phyloP scores from a whole-genome alignment of 2,797 vertebrate genomes.

The Siniperca obscura region DNA sequence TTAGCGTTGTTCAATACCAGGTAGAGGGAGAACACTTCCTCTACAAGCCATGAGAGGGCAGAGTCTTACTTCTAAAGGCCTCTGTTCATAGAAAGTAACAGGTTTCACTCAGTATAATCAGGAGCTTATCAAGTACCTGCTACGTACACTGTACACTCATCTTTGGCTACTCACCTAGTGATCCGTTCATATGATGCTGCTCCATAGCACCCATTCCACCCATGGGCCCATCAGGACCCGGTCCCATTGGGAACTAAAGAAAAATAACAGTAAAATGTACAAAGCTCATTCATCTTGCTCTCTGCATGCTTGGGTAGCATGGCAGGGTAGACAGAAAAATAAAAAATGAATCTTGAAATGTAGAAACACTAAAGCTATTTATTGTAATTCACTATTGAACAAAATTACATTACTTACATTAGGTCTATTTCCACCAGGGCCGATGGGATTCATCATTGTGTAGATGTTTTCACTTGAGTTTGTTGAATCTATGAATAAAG shows the following conservation, averaged over 20 bases:
- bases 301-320: neutral
- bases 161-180: conserved; percentile 87
- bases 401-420: conserved; percentile 80
- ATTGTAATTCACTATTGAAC: neutral
- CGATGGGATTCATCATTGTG: conserved; percentile 92
- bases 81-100: conserved; percentile 1
- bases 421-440: conserved; percentile 86
- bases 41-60: conserved; percentile 70
- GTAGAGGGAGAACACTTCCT: conserved; percentile 45
- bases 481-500: conserved; percentile 87
- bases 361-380: neutral
- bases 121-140: neutral
- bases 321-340: neutral
- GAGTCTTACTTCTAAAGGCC: conserved; percentile 38
- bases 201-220: conserved; percentile 92
- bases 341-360: neutral
- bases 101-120: conserved; percentile 12
- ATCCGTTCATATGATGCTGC: conserved; percentile 95
- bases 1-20: conserved; percentile 66
- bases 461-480: conserved; percentile 94
- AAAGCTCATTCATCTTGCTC: neutral
- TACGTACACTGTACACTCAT: conserved; percentile 3
- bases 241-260: conserved; percentile 92
- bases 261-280: neutral
- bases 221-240: conserved; percentile 91